phyloP scores from a whole-genome alignment of 2,888 invertebrate species.

The Caenorhabditis doughertyi region DNA sequence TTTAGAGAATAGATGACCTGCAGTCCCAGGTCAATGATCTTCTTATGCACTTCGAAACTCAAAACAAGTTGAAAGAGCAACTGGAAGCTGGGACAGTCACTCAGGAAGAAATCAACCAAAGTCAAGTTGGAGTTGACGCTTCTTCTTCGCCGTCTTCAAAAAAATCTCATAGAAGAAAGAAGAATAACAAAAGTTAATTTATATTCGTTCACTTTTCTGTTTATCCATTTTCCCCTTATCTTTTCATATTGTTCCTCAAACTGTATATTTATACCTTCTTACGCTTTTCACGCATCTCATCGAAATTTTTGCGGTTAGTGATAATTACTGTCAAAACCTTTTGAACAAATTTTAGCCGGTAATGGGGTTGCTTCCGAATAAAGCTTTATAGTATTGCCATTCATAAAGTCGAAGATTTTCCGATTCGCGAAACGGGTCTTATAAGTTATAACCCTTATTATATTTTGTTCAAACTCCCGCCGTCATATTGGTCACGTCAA shows the following conservation, averaged over 20 bases:
- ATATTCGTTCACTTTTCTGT: neutral
- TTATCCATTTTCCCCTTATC: conserved; percentile 1
- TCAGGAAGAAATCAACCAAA: conserved; percentile 57
- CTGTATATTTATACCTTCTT: neutral
- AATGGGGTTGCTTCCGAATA: conserved; percentile 10
- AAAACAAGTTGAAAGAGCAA: conserved; percentile 85
- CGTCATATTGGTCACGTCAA: neutral
- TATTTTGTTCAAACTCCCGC: conserved; percentile 2
- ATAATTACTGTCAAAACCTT: neutral
- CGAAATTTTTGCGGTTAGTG: neutral
- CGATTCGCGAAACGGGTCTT: neutral
- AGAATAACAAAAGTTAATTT: conserved; percentile 32
- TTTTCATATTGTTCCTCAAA: neutral
- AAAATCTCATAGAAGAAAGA: conserved; percentile 40
- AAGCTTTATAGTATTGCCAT: neutral
- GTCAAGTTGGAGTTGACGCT: conserved; percentile 47
- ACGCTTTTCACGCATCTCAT: conserved; percentile 6
- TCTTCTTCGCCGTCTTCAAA: conserved; percentile 27
- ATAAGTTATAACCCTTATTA: neutral
- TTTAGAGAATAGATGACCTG: conserved; percentile 88
- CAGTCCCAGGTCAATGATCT: conserved; percentile 95
- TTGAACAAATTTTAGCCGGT: conserved; percentile 12
- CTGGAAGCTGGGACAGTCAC: conserved; percentile 59
- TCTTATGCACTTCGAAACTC: conserved; percentile 96
- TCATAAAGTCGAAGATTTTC: neutral